Base-by-base conservation (phyloP, 2,888 invertebrate genomes). In the Choreutis nemorana region DNA sequence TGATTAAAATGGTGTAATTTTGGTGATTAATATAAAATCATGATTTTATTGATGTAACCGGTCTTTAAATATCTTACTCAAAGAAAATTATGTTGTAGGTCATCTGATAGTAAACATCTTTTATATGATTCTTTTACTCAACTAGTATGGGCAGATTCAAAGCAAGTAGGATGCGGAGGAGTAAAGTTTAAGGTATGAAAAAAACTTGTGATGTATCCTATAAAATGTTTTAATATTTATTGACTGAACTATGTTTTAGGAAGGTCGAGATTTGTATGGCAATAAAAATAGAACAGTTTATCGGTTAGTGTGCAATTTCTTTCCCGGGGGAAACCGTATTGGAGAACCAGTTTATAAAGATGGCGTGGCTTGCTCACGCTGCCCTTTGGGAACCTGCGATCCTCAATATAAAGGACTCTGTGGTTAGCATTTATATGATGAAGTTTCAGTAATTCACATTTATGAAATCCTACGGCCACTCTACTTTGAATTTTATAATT, bases 121-220 rank as follows among this genome's bases (percentile, higher is more conserved):
- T n/a, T n/a, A n/a, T 73, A 70, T 26, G 63, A 72, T 30, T 72
- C 71, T 38, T 78, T 78, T 33, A 67, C 75, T 0, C 77, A 77
- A 40, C 51, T 78, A 2, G 52, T 65, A 15, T 78, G 77, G 75
- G 67, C 62, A 4, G 53, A 54, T 14, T 50, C 72, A 2, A 50
- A 33, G 9, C 50, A 56, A 36, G 72, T 77, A 4, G 77, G 77
- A 1, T 78, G 77, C 32, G 75, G 71, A 4, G 63, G 60, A 21
- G 67, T 66, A 4, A 70, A 60, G 36, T 78, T 71, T 35, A 61
- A 55, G 50, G 77, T 75, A 48, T 50, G 45, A 33, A 14, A 18
- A 9, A 10, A 14, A 9, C 2, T 25, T 22, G 14, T 11, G 12
- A 12, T 20, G 14, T 6, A 26, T 26, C 10, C 3, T 12, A n/a